Conservation (phyloP, 2,113 vertebrate species). For the Phrynosoma platyrhinos region DNA sequence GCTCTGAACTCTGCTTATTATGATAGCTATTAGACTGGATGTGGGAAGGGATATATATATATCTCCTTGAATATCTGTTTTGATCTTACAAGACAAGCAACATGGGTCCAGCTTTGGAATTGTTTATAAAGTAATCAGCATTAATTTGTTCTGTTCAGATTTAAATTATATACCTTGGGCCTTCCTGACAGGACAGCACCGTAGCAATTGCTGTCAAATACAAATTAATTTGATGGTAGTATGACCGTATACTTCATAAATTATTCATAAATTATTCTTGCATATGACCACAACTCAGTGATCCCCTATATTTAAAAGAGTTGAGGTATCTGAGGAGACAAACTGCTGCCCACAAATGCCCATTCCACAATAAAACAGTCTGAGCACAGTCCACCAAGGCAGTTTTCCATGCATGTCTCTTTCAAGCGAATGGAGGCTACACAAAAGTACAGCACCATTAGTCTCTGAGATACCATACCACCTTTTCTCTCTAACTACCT, state of each 20-base stretch:
- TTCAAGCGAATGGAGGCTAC: not conserved
- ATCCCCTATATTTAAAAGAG: slow-evolving; percentile 74
- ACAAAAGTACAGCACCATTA: too few relatives aligned
- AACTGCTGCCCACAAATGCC: not conserved
- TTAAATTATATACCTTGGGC: slow-evolving; percentile 80
- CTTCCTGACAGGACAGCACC: slow-evolving; percentile 78
- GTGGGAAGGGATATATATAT: slow-evolving; percentile 34
- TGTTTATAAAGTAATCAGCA: slow-evolving; percentile 81
- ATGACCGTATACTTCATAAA: slow-evolving; percentile 82
- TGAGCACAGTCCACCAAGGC: not conserved
- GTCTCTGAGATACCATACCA: not conserved
- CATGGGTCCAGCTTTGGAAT: slow-evolving; percentile 75
- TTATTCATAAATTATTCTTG: slow-evolving; percentile 81
- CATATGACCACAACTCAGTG: slow-evolving; percentile 76
- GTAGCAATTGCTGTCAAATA: slow-evolving; percentile 76
- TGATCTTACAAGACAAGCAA: slow-evolving; percentile 74
- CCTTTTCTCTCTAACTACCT: not conserved
- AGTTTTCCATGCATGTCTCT: too few relatives aligned
- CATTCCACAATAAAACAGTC: not conserved
- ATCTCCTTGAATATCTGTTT: slow-evolving; percentile 71
- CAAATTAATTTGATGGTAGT: slow-evolving; percentile 80
- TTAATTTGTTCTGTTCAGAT: slow-evolving; percentile 81
- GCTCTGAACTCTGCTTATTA: slow-evolving; percentile 57
- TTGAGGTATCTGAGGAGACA: slow-evolving; percentile 22
- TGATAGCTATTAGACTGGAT: slow-evolving; percentile 47